Base-by-base conservation (phyloP, 1,140 invertebrate species). In the Arctopsyche grandis region DNA sequence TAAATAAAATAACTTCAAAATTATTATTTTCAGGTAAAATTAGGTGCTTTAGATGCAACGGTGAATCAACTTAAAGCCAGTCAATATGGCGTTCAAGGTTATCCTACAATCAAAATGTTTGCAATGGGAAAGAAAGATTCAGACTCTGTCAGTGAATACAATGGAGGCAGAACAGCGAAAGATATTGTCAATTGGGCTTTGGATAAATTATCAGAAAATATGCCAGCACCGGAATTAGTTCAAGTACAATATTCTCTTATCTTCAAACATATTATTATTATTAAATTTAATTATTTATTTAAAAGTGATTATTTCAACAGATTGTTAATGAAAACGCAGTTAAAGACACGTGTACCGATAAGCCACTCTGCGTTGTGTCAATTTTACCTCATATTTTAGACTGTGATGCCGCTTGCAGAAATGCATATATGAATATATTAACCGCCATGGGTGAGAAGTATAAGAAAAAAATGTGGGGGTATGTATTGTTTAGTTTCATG, bases 21-120 rank as follows among this genome's bases (percentile, higher is more conserved):
- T 38, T 38, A 38, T 38, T 38, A 7, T 38, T 21, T 60, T 71
- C 82, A 92, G 89, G 91, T 98, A 1, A 99, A 99, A 90, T 85
- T 99, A 16, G 98, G 98, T 79, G 97, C 98, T 48, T 84, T 99
- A 0, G 99, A 99, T 91, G 98, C 98, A 0, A 99, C 98, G 10
- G 95, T 96, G 0, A 92, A 99, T 86, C 92, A 92, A 79, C 84
- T 89, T 4, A 97, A 96, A 88, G 95, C 94, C 0, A 88, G 89
- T 75, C 88, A 93, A 83, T 97, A 94, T 85, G 91, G 91, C 81
- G 92, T 99, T 44, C 91, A 94, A 83, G 98, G 98, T 0, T 99
- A 98, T 88, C 98, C 98, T 9, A 99, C 98, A 9, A 99, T 99
- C 80, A 99, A 99, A 88, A 93, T 94, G 85, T 99, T 99, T 89